Evolutionary conservation across 2,113 vertebrate genomes (phyloP).

Genomic region (Myiagra hebetior): DNA sequence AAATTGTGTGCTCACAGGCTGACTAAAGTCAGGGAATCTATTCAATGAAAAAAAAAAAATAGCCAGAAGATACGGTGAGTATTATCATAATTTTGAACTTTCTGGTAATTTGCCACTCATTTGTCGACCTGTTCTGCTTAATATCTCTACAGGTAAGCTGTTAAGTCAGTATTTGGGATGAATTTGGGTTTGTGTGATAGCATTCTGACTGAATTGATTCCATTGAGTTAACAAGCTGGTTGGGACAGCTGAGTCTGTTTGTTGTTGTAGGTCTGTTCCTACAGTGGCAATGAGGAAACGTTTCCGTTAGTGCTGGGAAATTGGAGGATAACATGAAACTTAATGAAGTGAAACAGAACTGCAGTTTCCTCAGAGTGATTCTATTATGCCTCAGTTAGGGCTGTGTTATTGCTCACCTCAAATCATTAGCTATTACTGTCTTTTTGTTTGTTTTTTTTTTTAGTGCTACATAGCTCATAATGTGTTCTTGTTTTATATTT

Average conservation of each 20-base stretch:
- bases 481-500: not conserved
- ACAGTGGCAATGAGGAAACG: not conserved
- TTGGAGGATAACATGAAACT: not conserved
- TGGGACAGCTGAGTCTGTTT: not conserved
- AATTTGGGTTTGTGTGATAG: not conserved
- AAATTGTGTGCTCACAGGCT: not conserved
- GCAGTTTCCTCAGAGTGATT: not conserved
- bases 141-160: not conserved
- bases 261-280: not conserved
- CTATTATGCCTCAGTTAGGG: not conserved
- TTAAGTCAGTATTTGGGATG: not conserved
- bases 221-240: not conserved
- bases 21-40: not conserved
- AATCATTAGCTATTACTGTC: not conserved
- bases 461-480: not conserved
- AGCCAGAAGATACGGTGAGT: not conserved
- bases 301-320: not conserved
- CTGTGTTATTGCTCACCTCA: not conserved
- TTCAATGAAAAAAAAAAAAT: not conserved
- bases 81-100: not conserved
- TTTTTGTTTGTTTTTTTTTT: not conserved
- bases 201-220: not conserved
- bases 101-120: not conserved
- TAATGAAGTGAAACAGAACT: constrained; percentile 6
- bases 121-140: not conserved